A percentile compares a stretch with the other conserved stretches of the same genome.
These are phyloP conservation scores for Mugil cephalus DNA, from an alignment of 2,113 vertebrate genomes.

Conservation along the genomic window DNA sequence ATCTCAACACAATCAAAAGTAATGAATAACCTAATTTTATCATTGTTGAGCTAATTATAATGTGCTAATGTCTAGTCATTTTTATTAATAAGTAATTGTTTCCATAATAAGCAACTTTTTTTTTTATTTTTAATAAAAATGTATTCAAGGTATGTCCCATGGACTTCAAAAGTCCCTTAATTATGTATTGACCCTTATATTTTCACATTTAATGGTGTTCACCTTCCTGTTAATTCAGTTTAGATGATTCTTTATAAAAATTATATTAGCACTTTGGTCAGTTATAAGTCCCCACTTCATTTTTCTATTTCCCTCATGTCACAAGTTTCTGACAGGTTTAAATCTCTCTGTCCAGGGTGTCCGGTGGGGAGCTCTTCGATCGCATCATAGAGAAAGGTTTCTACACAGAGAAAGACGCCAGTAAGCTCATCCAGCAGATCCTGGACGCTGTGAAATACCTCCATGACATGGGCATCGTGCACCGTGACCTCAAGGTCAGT, in stretches of 20 bases:
- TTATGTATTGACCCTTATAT: too few relatives aligned
- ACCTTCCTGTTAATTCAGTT: too few relatives aligned
- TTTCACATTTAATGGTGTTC: background rate
- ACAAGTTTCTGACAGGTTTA: background rate
- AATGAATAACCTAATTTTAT: too few relatives aligned
- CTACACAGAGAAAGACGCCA: constrained; percentile 97
- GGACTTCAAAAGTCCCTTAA: too few relatives aligned
- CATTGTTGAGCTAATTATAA: too few relatives aligned
- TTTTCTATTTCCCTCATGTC: background rate
- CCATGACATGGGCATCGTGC: constrained; percentile 96
- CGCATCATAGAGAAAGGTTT: constrained; percentile 98
- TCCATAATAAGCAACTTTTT: too few relatives aligned
- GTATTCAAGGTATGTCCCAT: too few relatives aligned
- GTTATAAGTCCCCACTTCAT: background rate
- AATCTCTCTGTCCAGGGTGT: constrained; percentile 85
- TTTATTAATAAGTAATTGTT: too few relatives aligned
- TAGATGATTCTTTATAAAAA: background rate
- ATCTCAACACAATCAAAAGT: too few relatives aligned
- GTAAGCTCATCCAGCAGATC: constrained; percentile 96
- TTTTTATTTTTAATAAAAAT: too few relatives aligned
- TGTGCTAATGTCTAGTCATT: too few relatives aligned
- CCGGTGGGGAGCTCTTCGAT: constrained; percentile 96
- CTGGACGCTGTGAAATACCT: constrained; percentile 96
- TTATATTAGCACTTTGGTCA: background rate
- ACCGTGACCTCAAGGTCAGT: constrained; percentile 96